phyloP scores from a whole-genome alignment of 2,888 invertebrate genomes.

The Plutella xylostella region DNA sequence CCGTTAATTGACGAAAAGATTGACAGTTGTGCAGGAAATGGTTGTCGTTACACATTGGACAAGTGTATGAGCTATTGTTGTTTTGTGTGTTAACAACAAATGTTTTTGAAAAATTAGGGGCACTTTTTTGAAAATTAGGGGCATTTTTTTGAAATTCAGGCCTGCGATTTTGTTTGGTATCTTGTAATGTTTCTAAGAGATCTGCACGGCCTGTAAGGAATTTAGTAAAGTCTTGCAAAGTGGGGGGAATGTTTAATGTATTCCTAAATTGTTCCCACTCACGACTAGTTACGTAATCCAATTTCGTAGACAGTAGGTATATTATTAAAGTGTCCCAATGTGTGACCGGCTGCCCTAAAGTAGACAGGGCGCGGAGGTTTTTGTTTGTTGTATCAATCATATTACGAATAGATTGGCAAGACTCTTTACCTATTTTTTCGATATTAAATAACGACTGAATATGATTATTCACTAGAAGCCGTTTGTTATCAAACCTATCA shows the following conservation, averaged over 20 bases:
- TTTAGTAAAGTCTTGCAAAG: neutral
- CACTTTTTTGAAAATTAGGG: neutral
- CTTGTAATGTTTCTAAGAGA: constrained; percentile 1
- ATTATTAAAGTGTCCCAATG: constrained; percentile 4
- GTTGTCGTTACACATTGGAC: constrained; percentile 11
- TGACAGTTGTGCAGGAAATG: constrained; percentile 5
- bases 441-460: constrained; percentile 9
- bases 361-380: constrained; percentile 7
- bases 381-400: neutral
- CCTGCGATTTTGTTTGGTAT: neutral
- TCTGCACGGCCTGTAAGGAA: constrained; percentile 1
- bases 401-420: neutral
- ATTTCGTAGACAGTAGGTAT: neutral
- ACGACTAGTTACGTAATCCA: neutral
- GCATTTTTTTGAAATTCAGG: neutral
- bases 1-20: constrained; percentile 11
- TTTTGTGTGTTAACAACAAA: neutral
- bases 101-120: neutral
- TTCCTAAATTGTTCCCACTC: constrained; percentile 3
- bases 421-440: neutral
- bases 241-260: neutral
- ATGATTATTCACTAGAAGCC: constrained; percentile 16
- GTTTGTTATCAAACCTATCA: constrained; percentile 13
- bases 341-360: constrained; percentile 8
- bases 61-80: neutral